Percentiles rank a stretch among this genome's conserved stretches.
These are phyloP conservation scores for Cerastis rubricosa DNA, from an alignment of 2,888 invertebrate species.

Conservation along the genomic window DNA sequence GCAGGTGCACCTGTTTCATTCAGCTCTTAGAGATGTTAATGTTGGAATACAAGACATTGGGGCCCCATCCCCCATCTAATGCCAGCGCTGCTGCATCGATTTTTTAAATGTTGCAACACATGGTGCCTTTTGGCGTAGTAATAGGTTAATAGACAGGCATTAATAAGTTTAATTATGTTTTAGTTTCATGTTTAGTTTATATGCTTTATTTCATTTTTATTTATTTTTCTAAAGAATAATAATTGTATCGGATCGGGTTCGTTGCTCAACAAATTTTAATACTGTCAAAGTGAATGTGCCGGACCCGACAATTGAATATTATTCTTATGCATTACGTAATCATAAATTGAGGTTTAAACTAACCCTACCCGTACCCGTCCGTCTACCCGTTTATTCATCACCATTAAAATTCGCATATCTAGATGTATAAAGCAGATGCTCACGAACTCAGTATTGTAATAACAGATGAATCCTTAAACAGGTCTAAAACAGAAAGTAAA, in stretches of 20 bases:
- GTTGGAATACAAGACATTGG: neutral
- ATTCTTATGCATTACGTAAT: neutral
- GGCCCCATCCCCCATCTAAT: neutral
- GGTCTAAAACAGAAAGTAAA: conserved; percentile 6
- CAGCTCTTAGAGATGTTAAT: neutral
- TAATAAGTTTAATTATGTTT: neutral
- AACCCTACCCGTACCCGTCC: too few relatives aligned
- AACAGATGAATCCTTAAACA: neutral
- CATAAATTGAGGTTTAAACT: neutral
- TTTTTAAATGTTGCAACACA: neutral
- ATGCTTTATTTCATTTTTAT: too few relatives aligned
- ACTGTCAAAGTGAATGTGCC: neutral
- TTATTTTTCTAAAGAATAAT: neutral
- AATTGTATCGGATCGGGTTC: neutral
- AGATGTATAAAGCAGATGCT: neutral
- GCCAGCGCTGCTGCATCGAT: neutral
- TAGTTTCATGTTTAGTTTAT: too few relatives aligned
- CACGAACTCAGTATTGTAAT: neutral
- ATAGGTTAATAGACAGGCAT: neutral
- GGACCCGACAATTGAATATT: neutral
- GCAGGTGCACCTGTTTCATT: neutral
- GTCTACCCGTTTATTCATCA: neutral
- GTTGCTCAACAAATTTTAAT: neutral
- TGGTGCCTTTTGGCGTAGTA: neutral
- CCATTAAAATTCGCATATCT: neutral